Evolutionary conservation across 2,888 invertebrate species (phyloP).

Genomic region (Cordilura impudica): DNA sequence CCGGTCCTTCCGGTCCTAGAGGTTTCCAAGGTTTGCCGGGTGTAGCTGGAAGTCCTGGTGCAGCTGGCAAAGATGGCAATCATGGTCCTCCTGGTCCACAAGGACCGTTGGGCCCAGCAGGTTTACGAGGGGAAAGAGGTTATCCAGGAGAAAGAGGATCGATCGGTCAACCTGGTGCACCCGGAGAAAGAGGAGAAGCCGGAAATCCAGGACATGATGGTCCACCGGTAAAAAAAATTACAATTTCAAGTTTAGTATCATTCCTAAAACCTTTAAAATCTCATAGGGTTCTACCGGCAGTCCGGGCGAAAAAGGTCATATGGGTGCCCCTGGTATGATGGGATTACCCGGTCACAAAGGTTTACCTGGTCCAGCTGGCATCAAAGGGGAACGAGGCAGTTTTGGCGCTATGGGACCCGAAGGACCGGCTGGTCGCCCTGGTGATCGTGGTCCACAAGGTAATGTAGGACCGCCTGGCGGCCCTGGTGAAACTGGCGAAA

Average conservation of each 20-base stretch:
- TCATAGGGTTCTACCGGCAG: constrained; percentile 81
- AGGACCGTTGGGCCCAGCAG: constrained; percentile 81
- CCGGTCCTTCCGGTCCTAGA: constrained; percentile 87
- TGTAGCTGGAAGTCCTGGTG: constrained; percentile 84
- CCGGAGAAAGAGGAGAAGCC: constrained; percentile 79
- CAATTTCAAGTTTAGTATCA: not conserved
- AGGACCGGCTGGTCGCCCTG: constrained; percentile 84
- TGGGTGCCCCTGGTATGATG: constrained; percentile 88
- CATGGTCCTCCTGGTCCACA: constrained; percentile 84
- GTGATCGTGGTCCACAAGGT: constrained; percentile 89
- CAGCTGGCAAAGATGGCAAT: constrained; percentile 90
- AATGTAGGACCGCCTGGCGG: constrained; percentile 86
- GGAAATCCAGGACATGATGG: constrained; percentile 80
- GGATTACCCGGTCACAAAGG: constrained; percentile 87
- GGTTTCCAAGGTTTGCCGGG: constrained; percentile 87
- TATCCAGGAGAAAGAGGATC: constrained; percentile 87
- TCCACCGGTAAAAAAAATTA: constrained; percentile 80
- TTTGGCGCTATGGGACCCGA: constrained; percentile 85
- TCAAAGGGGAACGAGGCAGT: constrained; percentile 82
- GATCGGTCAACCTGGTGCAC: constrained; percentile 80
- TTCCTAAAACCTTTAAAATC: no score
- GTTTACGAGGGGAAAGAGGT: constrained; percentile 81
- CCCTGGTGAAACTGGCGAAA: constrained; percentile 89
- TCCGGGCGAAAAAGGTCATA: constrained; percentile 87
- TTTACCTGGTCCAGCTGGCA: constrained; percentile 81